Percentiles rank a stretch among this genome's conserved stretches.
Conservation (phyloP, 2,797 vertebrate species). For the Synaphobranchus kaupii region DNA sequence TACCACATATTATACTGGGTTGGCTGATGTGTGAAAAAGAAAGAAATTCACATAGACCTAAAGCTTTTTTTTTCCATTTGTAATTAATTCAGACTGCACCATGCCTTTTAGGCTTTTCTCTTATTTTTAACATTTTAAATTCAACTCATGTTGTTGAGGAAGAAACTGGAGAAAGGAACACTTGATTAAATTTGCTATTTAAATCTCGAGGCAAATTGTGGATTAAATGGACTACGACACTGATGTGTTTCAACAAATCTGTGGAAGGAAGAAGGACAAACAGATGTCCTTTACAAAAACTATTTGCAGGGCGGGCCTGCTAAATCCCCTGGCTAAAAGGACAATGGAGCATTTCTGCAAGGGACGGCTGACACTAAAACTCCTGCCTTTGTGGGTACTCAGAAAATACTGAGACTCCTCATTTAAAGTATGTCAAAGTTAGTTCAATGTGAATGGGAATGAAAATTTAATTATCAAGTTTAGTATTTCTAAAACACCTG, state of each 20-base stretch:
- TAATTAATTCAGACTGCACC: not conserved
- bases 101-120: not conserved
- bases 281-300: not conserved
- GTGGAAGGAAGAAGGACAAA: not conserved
- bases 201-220: not conserved
- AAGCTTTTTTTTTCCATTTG: not conserved
- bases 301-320: not conserved
- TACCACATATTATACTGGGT: not conserved
- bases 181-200: not conserved
- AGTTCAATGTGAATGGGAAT: not conserved
- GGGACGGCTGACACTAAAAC: not conserved
- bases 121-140: too few relatives aligned
- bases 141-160: not conserved
- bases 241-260: not conserved
- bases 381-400: not conserved
- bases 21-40: not conserved
- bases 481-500: not conserved
- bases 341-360: not conserved
- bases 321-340: not conserved
- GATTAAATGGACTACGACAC: not conserved
- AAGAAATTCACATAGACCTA: not conserved
- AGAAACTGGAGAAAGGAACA: not conserved
- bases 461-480: not conserved
- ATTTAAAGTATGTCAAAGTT: not conserved
- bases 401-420: not conserved